Evolutionary conservation across 2,888 invertebrate species (phyloP).

Genomic region (Leucozona laternaria): DNA sequence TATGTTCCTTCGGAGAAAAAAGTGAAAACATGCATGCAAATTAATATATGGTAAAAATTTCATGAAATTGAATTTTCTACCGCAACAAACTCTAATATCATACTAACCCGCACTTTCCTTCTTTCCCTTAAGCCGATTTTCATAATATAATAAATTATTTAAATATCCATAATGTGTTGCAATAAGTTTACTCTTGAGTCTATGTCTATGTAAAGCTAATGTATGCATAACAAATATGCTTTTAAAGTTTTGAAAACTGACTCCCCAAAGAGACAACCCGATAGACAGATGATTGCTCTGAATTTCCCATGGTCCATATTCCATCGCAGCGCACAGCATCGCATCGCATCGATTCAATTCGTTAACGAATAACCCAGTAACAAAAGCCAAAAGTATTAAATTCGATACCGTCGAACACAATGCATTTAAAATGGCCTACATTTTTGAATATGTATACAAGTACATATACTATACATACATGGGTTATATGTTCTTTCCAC

Average conservation of each 20-base stretch:
- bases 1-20: too few species aligned
- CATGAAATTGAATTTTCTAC: background rate
- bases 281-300: background rate
- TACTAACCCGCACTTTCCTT: background rate
- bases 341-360: background rate
- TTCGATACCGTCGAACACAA: slow-evolving; percentile 20
- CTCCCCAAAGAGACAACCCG: background rate
- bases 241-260: background rate
- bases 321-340: too few species aligned
- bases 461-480: background rate
- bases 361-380: slow-evolving; percentile 13
- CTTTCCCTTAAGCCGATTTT: background rate
- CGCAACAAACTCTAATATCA: background rate
- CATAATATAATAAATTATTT: background rate
- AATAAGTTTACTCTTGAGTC: background rate
- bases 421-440: slow-evolving; percentile 25
- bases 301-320: background rate
- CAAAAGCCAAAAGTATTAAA: slow-evolving; percentile 24
- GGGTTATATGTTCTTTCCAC: slow-evolving; percentile 2
- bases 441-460: background rate
- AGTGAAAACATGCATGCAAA: too few species aligned
- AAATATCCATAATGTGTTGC: background rate
- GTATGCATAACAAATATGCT: background rate
- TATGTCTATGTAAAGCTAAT: background rate
- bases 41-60: background rate